Base-by-base conservation (phyloP, 2,888 invertebrate genomes). In the Lithophane leautieri region DNA sequence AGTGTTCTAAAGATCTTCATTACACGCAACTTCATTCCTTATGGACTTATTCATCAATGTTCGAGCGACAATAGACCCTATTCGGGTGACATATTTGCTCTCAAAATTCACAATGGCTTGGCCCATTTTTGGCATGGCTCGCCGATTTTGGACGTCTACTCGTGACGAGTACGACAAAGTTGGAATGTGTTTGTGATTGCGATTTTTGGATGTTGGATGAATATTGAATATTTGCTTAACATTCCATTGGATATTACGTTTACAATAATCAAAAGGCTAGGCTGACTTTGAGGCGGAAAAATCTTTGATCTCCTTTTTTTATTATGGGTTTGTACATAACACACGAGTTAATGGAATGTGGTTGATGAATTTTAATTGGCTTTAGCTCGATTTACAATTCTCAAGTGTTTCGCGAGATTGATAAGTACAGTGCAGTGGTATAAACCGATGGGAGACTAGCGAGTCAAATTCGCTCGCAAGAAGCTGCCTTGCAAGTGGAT, bases 21-120 rank as follows among this genome's bases (percentile, higher is more conserved):
- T 83, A 79, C 70, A 77, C 52, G 73, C 74, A 34, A 75, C 75
- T 83, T 79, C 75, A 72, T 84, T 73, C 77, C 71, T 72, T 75
- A 72, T 81, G 58, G 67, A 71, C 58, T 58, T 76, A 87, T 87
- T 67, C 67, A 70, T 84, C 88, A 84, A 76, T 82, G 82, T 81
- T 68, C 63, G 28, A 67, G 12, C 66, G 72, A 88, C 88, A 87
- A 88, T 82, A 58, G 79, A 28, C 44, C 56, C 82, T 68, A 79
- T 86, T 79, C 19, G 56, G 61, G 69, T 82, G 82, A 87, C 80
- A 76, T 87, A 86, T 86, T 81, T 78, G 80, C 82, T 84, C 73
- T 84, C 67, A 70, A 69, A 79, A 70, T 75, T 58, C 47, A 82
- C 74, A 85, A 83, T 85, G 60, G 65, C 54, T 58, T 70, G 75